A percentile compares a stretch with the other conserved stretches of the same genome.
Evolutionary conservation across 35 echinoderm and acorn worm species (phyloP).

Genomic region (Heliocidaris tuberculata): DNA sequence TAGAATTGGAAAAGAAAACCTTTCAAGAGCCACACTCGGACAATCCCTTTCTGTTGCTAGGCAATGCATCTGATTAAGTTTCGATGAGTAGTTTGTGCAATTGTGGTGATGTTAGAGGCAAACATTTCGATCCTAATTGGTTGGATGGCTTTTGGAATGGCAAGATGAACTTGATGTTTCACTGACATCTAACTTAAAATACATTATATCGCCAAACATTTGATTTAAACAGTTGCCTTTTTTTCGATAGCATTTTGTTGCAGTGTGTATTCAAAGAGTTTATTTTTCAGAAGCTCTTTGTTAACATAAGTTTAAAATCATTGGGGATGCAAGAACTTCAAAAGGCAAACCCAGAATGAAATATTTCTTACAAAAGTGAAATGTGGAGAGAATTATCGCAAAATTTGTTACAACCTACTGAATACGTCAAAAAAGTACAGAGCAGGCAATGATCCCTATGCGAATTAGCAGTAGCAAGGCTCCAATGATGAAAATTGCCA

Average conservation of each 20-base stretch:
- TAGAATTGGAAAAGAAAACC: slow-evolving; percentile 1
- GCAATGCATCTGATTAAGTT: background rate
- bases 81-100: slow-evolving; percentile 13
- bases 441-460: no score
- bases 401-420: no score
- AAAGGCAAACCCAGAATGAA: no score
- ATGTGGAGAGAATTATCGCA: no score
- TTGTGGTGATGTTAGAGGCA: background rate
- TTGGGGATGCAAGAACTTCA: no score
- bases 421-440: no score
- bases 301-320: no score
- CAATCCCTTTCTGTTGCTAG: slow-evolving; percentile 9
- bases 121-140: slow-evolving; percentile 2
- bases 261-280: no score
- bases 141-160: background rate
- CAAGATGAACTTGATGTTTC: background rate
- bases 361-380: no score
- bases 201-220: background rate
- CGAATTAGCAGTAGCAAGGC: no score
- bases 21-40: background rate
- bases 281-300: no score
- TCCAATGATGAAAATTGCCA: no score
- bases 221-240: background rate
- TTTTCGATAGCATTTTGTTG: background rate
- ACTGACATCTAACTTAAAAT: background rate